phyloP scores from a whole-genome alignment of 2,113 vertebrate species.

The Lasiurus cinereus region DNA sequence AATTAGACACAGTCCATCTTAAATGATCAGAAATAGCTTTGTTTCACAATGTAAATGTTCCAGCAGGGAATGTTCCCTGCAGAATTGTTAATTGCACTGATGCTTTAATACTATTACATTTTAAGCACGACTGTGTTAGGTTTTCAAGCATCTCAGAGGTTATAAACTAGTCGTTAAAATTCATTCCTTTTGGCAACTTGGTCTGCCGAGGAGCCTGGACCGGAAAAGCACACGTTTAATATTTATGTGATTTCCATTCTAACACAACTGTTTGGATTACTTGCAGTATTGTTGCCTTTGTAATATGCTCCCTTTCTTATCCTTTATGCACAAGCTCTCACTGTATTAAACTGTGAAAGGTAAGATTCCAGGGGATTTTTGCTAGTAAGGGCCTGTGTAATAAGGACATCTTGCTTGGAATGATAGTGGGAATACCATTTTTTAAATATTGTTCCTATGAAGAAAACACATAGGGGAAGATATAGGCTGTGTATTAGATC shows the following conservation, averaged over 20 bases:
- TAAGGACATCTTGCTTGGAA: neutral
- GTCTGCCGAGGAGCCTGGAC: constrained; percentile 52
- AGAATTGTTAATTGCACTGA: constrained; percentile 74
- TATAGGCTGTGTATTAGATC: neutral
- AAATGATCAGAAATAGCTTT: constrained; percentile 63
- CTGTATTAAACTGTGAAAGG: neutral
- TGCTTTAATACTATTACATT: constrained; percentile 62
- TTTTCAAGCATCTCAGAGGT: constrained; percentile 72
- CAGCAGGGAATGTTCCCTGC: constrained; percentile 60
- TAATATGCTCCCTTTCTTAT: neutral
- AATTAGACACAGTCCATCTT: constrained; percentile 63
- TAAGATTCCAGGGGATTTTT: constrained; percentile 52
- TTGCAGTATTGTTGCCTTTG: neutral
- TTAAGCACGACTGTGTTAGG: constrained; percentile 71
- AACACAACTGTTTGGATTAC: constrained; percentile 56
- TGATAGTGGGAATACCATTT: neutral
- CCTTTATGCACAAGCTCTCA: neutral
- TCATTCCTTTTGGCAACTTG: constrained; percentile 75
- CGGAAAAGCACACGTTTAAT: constrained; percentile 57
- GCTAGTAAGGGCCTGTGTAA: neutral
- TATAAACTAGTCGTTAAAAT: constrained; percentile 81
- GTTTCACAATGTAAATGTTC: constrained; percentile 60
- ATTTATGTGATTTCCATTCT: constrained; percentile 79
- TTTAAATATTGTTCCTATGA: neutral
- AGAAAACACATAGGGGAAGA: neutral